Base-by-base conservation (phyloP, 2,888 invertebrate genomes). In the Drosophila pegasa region DNA sequence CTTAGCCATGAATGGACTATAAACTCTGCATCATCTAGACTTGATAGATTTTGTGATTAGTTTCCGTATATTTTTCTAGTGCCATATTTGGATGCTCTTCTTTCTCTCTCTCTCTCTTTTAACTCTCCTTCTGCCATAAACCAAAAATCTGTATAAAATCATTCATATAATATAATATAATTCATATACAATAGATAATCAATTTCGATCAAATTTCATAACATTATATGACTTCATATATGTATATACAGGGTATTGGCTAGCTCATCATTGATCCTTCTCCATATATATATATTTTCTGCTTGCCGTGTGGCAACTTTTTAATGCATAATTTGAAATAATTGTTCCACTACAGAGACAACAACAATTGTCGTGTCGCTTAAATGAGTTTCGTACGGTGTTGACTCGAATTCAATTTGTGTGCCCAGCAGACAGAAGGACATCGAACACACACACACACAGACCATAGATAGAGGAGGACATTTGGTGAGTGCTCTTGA, bases 351-450 rank as follows among this genome's bases (percentile, higher is more conserved):
- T 47, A 51, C 33, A 62, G 27, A 35, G 57, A 56, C 47, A 59
- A 71, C 57, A 82, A 78, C 74, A 74, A 79, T 75, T 78, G 77
- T 52, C 76, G 63, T 80, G 73, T 52, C 75, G 72, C 54, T 78
- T 69, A 79, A 84, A 78, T 63, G 79, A 79, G 75, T 81, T 77
- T 78, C 56, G 57, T 71, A 62, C 38, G 48, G 64, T 58, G 45
- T 51, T 59, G 71, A 54, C 55, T 59, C 60, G 60, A 75, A 75
- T 75, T 80, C 65, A 80, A 84, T 82, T 82, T 73, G 59, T 71
- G 68, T 75, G 77, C 68, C 67, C 70, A 75, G 63, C 67, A 61
- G 57, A 69, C 45, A 50, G 50, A 59, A 29, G 59, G 43, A 56
- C 41, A 62, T 37, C 27, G 45, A 37, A 33, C 16, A 43, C 62